Conservation (phyloP, 2,888 invertebrate species). For the Hofmannophila pseudospretella region DNA sequence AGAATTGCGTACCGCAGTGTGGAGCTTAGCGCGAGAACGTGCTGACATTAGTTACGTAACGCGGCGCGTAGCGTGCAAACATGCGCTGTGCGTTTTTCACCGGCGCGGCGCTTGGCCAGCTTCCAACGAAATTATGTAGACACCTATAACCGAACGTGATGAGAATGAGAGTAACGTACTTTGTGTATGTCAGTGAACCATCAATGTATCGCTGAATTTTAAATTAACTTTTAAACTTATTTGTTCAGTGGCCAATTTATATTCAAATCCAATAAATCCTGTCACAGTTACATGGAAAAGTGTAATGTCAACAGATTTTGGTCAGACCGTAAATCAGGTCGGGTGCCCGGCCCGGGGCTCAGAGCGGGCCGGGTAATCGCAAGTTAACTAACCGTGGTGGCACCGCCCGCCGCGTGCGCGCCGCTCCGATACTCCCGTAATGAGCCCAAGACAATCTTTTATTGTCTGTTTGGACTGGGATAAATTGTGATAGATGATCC, state of each 20-base stretch:
- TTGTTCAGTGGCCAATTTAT: background rate
- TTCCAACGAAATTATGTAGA: slow-evolving; percentile 28
- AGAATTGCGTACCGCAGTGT: slow-evolving; percentile 12
- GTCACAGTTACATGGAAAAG: background rate
- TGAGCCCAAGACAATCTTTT: slow-evolving; percentile 63
- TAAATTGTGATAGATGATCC: slow-evolving; percentile 70
- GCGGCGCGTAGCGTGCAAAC: slow-evolving; percentile 21
- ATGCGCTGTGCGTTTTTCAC: slow-evolving; percentile 27
- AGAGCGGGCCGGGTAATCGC: slow-evolving; percentile 29
- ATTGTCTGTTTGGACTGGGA: slow-evolving; percentile 62
- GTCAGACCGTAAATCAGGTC: slow-evolving; percentile 26
- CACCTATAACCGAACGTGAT: slow-evolving; percentile 5
- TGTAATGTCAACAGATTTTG: slow-evolving; percentile 23
- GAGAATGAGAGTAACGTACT: slow-evolving; percentile 6
- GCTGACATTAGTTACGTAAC: slow-evolving; percentile 19
- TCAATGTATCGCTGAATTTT: slow-evolving; percentile 17
- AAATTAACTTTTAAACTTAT: no score
- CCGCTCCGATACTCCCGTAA: slow-evolving; percentile 46
- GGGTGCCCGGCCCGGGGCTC: slow-evolving; percentile 17
- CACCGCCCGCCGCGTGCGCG: slow-evolving; percentile 20
- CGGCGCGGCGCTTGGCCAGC: slow-evolving; percentile 21
- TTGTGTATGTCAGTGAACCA: slow-evolving; percentile 13
- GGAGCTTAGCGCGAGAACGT: slow-evolving; percentile 12
- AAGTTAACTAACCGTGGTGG: slow-evolving; percentile 48
- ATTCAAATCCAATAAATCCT: background rate